phyloP scores from a whole-genome alignment of 1,140 invertebrate species.

The Drosophila suzukii region DNA sequence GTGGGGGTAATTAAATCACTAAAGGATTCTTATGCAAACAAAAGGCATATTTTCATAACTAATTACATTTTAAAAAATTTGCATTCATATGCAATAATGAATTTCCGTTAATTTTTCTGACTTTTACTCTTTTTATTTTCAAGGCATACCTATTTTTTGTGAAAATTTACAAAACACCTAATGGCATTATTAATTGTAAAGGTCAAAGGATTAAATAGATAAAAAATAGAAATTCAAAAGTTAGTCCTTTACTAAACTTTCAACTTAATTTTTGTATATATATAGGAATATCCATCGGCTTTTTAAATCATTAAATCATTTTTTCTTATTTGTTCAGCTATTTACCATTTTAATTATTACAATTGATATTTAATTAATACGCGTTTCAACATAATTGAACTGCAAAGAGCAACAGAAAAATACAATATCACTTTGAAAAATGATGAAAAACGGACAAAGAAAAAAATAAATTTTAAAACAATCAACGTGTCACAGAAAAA shows the following conservation, averaged over 20 bases:
- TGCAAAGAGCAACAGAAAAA: not conserved
- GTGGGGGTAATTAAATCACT: conserved; percentile 12
- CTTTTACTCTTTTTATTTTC: not conserved
- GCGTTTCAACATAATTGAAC: not conserved
- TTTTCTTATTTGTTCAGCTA: too few relatives aligned
- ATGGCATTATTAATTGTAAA: too few relatives aligned
- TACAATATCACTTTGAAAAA: not conserved
- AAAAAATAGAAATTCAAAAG: too few relatives aligned
- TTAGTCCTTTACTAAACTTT: too few relatives aligned
- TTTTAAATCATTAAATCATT: too few relatives aligned
- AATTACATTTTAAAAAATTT: conserved; percentile 26
- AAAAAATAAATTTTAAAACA: not conserved
- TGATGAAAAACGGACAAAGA: not conserved
- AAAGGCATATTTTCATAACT: conserved; percentile 21
- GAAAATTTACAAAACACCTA: not conserved
- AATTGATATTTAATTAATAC: not conserved
- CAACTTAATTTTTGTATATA: too few relatives aligned
- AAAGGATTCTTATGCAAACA: conserved; percentile 18
- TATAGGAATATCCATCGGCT: too few relatives aligned
- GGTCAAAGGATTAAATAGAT: too few relatives aligned
- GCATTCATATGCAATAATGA: conserved; percentile 2
- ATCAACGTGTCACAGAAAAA: not conserved
- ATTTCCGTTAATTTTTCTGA: not conserved
- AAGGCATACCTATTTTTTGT: not conserved
- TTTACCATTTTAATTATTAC: not conserved